These are phyloP conservation scores for Formica aserva DNA, from an alignment of 2,888 invertebrate genomes.

Conservation along the genomic window DNA sequence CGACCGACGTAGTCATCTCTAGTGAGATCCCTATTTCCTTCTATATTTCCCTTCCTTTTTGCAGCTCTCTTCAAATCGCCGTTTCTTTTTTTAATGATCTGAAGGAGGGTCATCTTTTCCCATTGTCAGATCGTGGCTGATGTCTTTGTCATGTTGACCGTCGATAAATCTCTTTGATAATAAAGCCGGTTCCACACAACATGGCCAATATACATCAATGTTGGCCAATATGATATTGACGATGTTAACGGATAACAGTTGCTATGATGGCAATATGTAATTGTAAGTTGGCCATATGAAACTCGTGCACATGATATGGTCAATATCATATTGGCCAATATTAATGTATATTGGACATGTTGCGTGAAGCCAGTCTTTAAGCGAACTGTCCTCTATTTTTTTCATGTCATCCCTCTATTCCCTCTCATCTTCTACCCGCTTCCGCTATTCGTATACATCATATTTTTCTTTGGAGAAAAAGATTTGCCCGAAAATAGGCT, in stretches of 20 bases:
- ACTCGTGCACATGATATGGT: too few relatives aligned
- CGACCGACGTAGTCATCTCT: conserved; percentile 71
- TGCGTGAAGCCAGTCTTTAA: background rate
- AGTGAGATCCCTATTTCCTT: background rate
- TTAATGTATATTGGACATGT: too few relatives aligned
- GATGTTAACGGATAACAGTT: too few relatives aligned
- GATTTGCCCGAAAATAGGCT: conserved; percentile 38
- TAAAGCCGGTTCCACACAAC: too few relatives aligned
- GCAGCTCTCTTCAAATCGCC: background rate
- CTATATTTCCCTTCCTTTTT: too few relatives aligned
- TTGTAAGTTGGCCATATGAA: too few relatives aligned
- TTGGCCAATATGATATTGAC: too few relatives aligned
- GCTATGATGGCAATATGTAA: too few relatives aligned
- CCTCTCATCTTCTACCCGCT: conserved; percentile 38
- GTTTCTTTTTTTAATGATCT: conserved; percentile 76
- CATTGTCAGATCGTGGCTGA: conserved; percentile 73
- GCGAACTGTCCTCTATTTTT: background rate
- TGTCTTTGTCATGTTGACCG: conserved; percentile 85
- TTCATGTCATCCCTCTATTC: conserved; percentile 53
- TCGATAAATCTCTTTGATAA: conserved; percentile 83
- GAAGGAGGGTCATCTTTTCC: conserved; percentile 60
- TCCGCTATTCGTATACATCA: conserved; percentile 41
- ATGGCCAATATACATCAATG: too few relatives aligned
- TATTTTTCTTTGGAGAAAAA: conserved; percentile 27
- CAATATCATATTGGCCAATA: too few relatives aligned